phyloP scores from a whole-genome alignment of 2,797 vertebrate genomes.

The Hylomyscus alleni region DNA sequence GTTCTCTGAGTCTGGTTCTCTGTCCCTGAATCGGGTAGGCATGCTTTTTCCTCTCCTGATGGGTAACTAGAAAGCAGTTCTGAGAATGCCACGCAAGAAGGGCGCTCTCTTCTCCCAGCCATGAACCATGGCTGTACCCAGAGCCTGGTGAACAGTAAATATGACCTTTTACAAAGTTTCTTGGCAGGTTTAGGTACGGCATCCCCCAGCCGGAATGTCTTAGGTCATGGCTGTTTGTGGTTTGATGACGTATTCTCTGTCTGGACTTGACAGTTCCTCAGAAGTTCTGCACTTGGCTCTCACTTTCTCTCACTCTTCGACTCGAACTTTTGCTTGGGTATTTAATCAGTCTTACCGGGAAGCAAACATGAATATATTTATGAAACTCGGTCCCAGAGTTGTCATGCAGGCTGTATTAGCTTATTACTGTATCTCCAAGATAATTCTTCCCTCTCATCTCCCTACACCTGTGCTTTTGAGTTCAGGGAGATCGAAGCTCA shows the following conservation, averaged over 20 bases:
- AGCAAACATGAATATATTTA: conserved; percentile 88
- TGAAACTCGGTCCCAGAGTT: conserved; percentile 82
- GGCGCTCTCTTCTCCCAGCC: conserved; percentile 36
- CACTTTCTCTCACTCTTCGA: conserved; percentile 63
- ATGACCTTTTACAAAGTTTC: conserved; percentile 88
- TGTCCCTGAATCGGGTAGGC: conserved; percentile 79
- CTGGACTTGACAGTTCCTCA: conserved; percentile 83
- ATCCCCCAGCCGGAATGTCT: conserved; percentile 81
- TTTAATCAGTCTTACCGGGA: conserved; percentile 87
- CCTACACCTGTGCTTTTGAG: conserved; percentile 83
- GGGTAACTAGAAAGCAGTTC: conserved; percentile 79
- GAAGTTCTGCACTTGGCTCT: conserved; percentile 77
- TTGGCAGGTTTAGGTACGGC: conserved; percentile 86
- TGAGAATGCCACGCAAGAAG: conserved; percentile 63
- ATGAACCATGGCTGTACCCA: conserved; percentile 74
- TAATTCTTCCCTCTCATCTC: conserved; percentile 80
- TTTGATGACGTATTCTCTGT: conserved; percentile 87
- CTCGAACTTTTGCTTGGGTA: conserved; percentile 70
- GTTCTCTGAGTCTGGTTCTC: neutral
- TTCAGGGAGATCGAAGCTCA: conserved; percentile 84
- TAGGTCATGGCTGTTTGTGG: conserved; percentile 83
- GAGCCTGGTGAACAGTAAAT: conserved; percentile 87
- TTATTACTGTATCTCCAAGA: conserved; percentile 86
- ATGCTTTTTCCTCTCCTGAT: conserved; percentile 73
- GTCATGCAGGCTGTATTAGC: conserved; percentile 82